phyloP scores from a whole-genome alignment of 2,797 vertebrate genomes.

The Hapalemur alaotrensis region DNA sequence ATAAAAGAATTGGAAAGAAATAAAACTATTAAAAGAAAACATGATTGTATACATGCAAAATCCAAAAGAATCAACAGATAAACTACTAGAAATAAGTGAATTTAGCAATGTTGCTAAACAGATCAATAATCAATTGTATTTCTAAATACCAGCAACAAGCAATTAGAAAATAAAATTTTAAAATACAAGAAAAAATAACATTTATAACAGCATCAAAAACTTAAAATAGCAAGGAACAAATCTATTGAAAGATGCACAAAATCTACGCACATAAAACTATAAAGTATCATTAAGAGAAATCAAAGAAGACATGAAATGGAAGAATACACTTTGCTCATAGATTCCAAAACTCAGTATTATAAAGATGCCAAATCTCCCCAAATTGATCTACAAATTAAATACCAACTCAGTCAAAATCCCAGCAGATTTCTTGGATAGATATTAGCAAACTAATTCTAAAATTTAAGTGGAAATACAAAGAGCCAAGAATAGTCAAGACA shows the following conservation, averaged over 20 bases:
- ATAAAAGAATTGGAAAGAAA: neutral
- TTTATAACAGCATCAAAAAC: neutral
- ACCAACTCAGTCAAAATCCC: neutral
- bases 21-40: neutral
- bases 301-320: neutral
- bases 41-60: neutral
- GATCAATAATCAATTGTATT: neutral
- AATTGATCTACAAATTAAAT: conserved; percentile 9
- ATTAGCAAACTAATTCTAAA: neutral
- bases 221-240: neutral
- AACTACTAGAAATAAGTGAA: neutral
- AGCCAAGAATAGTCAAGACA: neutral
- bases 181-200: neutral
- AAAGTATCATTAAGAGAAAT: neutral
- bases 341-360: neutral
- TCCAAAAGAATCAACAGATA: neutral
- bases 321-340: neutral
- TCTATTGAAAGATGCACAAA: neutral
- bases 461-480: neutral
- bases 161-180: neutral
- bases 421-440: neutral
- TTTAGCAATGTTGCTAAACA: neutral
- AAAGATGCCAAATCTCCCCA: neutral
- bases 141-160: neutral
- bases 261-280: neutral